Evolutionary conservation across 2,888 invertebrate genomes (phyloP).

Genomic region (Pelosia muscerda): DNA sequence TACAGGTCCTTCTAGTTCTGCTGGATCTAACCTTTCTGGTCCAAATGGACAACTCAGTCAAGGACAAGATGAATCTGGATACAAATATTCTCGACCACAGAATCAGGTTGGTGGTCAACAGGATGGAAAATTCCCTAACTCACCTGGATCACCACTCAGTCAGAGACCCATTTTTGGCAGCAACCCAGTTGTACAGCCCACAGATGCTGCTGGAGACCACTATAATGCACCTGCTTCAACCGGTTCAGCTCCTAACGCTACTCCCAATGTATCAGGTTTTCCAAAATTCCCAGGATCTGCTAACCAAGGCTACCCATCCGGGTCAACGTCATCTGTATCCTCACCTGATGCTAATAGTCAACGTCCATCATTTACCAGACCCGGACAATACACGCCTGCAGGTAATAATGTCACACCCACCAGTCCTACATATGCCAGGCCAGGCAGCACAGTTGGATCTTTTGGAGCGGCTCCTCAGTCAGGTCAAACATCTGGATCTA

Average conservation of each 20-base stretch:
- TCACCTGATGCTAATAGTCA: slow-evolving; percentile 21
- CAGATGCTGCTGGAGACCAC: background rate
- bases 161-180: slow-evolving; percentile 19
- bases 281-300: slow-evolving; percentile 31
- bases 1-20: slow-evolving; percentile 12
- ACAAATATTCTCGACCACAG: slow-evolving; percentile 57
- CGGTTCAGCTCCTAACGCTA: slow-evolving; percentile 35
- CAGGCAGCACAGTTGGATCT: slow-evolving; percentile 19
- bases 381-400: slow-evolving; percentile 32
- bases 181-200: slow-evolving; percentile 10
- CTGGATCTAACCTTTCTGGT: slow-evolving; percentile 21
- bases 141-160: slow-evolving; percentile 21
- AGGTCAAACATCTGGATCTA: slow-evolving; percentile 30
- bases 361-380: slow-evolving; percentile 23
- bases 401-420: slow-evolving; percentile 12
- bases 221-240: slow-evolving; percentile 21
- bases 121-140: slow-evolving; percentile 22
- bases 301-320: slow-evolving; percentile 37
- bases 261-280: slow-evolving; percentile 30
- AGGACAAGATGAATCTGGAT: slow-evolving; percentile 52
- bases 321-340: slow-evolving; percentile 21
- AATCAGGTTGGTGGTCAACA: slow-evolving; percentile 37
- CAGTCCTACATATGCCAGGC: slow-evolving; percentile 5
- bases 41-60: slow-evolving; percentile 26
- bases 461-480: slow-evolving; percentile 24